Percentiles rank a stretch among this genome's conserved stretches.
phyloP scores from a whole-genome alignment of 2,113 vertebrate genomes.

The Periophthalmodon schlosseri region DNA sequence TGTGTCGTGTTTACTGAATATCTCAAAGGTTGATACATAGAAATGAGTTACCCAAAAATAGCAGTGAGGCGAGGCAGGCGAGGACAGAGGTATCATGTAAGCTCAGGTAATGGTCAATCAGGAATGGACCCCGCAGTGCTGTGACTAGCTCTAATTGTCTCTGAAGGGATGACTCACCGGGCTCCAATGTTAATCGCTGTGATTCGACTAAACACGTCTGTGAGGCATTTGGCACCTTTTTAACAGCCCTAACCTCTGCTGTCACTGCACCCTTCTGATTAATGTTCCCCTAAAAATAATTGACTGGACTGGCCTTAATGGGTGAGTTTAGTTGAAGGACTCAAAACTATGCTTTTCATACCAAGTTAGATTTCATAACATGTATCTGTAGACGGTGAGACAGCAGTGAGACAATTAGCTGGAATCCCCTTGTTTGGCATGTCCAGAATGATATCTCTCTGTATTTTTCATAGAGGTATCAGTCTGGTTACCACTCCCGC shows the following conservation, averaged over 20 bases:
- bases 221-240: constrained; percentile 36
- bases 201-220: constrained; percentile 35
- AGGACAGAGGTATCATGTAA: constrained; percentile 34
- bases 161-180: constrained; percentile 55
- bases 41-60: constrained; percentile 33
- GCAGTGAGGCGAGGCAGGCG: constrained; percentile 28
- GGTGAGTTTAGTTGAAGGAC: neutral
- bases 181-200: constrained; percentile 54
- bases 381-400: neutral
- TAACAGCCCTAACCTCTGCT: constrained; percentile 27
- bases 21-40: constrained; percentile 26
- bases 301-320: constrained; percentile 38
- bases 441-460: too few relatives aligned
- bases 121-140: constrained; percentile 22
- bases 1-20: constrained; percentile 43
- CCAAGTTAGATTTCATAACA: neutral
- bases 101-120: constrained; percentile 42
- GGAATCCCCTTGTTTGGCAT: too few relatives aligned
- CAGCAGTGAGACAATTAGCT: too few relatives aligned
- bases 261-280: constrained; percentile 11
- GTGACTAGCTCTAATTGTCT: constrained; percentile 46
- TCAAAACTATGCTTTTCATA: neutral
- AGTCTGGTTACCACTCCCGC: too few relatives aligned
- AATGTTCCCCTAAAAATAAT: constrained; percentile 32
- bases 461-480: too few relatives aligned